Conservation (phyloP, 2,113 vertebrate genomes). For the Oryzias curvinotus region DNA sequence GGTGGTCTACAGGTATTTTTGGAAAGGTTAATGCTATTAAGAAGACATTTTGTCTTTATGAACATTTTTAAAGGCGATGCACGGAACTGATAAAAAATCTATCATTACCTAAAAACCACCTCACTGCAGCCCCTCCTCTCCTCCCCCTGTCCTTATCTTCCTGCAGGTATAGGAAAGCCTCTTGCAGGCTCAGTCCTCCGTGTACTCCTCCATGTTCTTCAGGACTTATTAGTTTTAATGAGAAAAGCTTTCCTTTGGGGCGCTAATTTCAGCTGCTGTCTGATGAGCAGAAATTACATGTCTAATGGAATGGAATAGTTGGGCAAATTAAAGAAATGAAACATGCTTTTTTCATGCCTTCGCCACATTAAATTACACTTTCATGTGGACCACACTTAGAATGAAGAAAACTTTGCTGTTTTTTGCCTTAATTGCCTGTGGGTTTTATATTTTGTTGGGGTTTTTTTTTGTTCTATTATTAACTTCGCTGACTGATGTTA, state of each 20-base stretch:
- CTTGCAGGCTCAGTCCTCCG: slow-evolving; percentile 23
- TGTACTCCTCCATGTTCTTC: slow-evolving; percentile 58
- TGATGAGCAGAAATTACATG: slow-evolving; percentile 89
- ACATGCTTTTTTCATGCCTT: slow-evolving; percentile 75
- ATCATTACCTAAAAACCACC: slow-evolving; percentile 9
- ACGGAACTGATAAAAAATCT: slow-evolving; percentile 19
- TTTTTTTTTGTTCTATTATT: slow-evolving; percentile 53
- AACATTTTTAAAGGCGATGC: slow-evolving; percentile 9
- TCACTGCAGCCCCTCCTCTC: neutral
- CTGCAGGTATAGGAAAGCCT: slow-evolving; percentile 27
- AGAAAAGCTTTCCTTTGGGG: slow-evolving; percentile 74
- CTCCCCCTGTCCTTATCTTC: slow-evolving; percentile 17
- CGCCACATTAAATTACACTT: slow-evolving; percentile 82
- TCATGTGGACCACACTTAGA: slow-evolving; percentile 81
- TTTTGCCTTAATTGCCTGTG: slow-evolving; percentile 68
- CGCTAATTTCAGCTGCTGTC: slow-evolving; percentile 75
- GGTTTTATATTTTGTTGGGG: slow-evolving; percentile 55
- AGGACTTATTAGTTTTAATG: slow-evolving; percentile 81
- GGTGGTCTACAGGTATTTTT: neutral
- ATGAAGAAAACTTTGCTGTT: slow-evolving; percentile 62
- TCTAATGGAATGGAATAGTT: slow-evolving; percentile 87
- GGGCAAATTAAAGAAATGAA: slow-evolving; percentile 85
- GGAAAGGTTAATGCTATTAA: slow-evolving; percentile 19
- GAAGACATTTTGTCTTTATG: slow-evolving; percentile 2
- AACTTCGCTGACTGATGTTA: slow-evolving; percentile 47